Percentiles rank a stretch among this genome's conserved stretches.
Conservation (phyloP, 2,113 vertebrate genomes). For the Carollia perspicillata region DNA sequence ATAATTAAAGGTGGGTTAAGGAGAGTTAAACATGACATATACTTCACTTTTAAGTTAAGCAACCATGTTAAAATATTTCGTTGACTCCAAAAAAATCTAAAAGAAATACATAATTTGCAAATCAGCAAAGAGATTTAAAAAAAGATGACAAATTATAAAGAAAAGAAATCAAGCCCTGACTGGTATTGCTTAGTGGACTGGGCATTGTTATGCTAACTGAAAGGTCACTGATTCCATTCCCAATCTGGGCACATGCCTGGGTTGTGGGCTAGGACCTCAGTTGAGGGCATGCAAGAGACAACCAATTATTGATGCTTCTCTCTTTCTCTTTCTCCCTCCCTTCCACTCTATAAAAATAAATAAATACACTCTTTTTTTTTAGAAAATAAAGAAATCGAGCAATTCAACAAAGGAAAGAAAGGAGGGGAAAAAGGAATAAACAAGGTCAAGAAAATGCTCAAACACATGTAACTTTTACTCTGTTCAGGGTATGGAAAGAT, state of each 20-base stretch:
- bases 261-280: no score
- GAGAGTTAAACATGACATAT: not conserved
- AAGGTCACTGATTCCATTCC: no score
- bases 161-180: not conserved
- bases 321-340: no score
- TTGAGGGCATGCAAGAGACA: no score
- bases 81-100: not conserved
- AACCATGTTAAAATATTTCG: not conserved
- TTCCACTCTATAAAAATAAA: no score
- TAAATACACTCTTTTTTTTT: no score
- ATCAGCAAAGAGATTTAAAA: not conserved
- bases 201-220: no score
- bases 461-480: not conserved
- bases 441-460: not conserved
- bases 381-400: not conserved
- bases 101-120: not conserved
- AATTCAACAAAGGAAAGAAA: not conserved
- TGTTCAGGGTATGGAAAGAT: not conserved
- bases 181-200: no score
- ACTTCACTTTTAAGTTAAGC: slow-evolving; percentile 18
- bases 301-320: no score
- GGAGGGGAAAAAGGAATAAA: not conserved
- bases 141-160: not conserved
- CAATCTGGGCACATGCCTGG: no score
- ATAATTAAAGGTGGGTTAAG: not conserved